Base-by-base conservation (phyloP, 2,888 invertebrate genomes). In the Barypeithes pellucidus region DNA sequence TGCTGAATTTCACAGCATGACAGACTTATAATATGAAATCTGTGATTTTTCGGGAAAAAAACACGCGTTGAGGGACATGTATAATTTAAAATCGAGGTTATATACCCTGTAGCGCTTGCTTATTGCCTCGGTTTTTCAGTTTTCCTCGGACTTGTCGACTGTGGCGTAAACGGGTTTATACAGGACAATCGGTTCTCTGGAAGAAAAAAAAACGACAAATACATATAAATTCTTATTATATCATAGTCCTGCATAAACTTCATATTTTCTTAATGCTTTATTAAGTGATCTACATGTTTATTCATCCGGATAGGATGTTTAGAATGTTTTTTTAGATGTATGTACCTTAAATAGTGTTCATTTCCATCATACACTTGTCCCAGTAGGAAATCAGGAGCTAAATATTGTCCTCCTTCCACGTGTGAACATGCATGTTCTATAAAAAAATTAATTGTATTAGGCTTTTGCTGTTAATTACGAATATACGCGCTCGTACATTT, bases 361-460 rank as follows among this genome's bases (percentile, higher is more conserved):
- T 88, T 89, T 16, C 93, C 93, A 83, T 93, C 93, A 82, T 94
- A 93, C 3, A 94, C 94, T 85, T 94, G 93, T 1, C 93, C 93
- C 61, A 94, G 85, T 66, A 93, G 90, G 83, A 94, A 94, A 85
- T 94, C 93, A 0, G 93, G 93, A 18, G 92, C 92, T 57, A 92
- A 90, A 86, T 93, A 94, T 85, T 91, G 89, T 0, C 94, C 94
- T 11, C 93, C 94, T 84, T 94, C 94, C 0, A 93, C 92, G 79
- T 92, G 91, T 57, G 91, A 90, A 70, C 89, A 90, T 24, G 92
- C 92, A 72, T 90, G 90, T 81, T 93, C 93, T 94, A n/a, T 0
- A 24, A 47, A 47, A 9, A 12, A 8, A 47, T 9, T 9, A 47
- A 20, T 43, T n/a, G n/a, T n/a, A n/a, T n/a, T n/a, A n/a, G n/a